Conservation (phyloP, 2,113 vertebrate genomes). For the Amia ocellicauda region DNA sequence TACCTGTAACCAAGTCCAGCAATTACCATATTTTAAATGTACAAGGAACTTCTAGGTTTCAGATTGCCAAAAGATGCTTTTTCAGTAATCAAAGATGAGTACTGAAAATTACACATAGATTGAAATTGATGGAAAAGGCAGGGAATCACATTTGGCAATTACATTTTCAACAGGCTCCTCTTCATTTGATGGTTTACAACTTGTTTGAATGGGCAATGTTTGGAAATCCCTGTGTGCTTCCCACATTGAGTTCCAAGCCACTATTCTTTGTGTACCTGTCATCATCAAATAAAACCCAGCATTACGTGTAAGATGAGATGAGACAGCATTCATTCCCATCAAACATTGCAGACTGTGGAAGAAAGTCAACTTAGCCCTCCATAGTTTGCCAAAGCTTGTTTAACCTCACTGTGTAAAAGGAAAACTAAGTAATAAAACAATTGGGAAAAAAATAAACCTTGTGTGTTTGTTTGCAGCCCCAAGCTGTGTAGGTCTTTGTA, state of each 20-base stretch:
- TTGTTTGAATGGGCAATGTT: too few relatives aligned
- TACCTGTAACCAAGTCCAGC: too few relatives aligned
- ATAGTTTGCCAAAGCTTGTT: constrained; percentile 3
- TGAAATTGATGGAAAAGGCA: too few relatives aligned
- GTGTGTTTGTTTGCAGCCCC: neutral
- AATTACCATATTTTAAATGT: too few relatives aligned
- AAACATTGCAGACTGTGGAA: neutral
- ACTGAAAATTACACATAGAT: too few relatives aligned
- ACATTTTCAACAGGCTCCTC: too few relatives aligned
- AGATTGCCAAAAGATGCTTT: too few relatives aligned
- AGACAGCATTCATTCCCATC: neutral
- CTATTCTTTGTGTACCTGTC: neutral
- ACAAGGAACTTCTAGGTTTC: too few relatives aligned
- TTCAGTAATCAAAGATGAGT: too few relatives aligned
- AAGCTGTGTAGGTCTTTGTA: neutral
- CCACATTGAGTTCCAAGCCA: neutral
- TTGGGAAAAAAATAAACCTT: neutral
- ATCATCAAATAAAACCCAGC: constrained; percentile 1
- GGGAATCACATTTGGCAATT: too few relatives aligned
- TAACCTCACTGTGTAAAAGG: neutral
- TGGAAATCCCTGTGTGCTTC: neutral
- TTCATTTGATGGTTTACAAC: too few relatives aligned
- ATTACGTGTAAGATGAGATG: neutral
- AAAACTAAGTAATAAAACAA: constrained; percentile 11
- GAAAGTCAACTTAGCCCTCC: neutral